Conservation (phyloP, 2,797 vertebrate genomes). For the Hephaestus fuliginosus region DNA sequence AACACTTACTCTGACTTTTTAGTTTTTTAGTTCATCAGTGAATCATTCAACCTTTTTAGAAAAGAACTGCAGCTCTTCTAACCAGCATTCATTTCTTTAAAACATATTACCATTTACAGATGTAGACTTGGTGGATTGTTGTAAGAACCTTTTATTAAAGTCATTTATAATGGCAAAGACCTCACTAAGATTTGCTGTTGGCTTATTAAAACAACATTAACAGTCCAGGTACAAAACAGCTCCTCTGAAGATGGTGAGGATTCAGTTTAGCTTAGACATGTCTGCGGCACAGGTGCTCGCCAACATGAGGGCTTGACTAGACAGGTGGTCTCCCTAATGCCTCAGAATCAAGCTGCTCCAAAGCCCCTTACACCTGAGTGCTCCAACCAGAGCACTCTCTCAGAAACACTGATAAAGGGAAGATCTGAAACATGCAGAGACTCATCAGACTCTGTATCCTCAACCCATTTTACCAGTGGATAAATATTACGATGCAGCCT, state of each 20-base stretch:
- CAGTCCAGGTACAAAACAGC: background rate
- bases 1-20: conserved; percentile 8
- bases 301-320: background rate
- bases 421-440: conserved; percentile 21
- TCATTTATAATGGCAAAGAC: background rate
- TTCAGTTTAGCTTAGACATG: background rate
- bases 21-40: background rate
- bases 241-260: background rate
- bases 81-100: background rate
- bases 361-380: conserved; percentile 5
- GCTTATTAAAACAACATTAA: background rate
- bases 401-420: conserved; percentile 42
- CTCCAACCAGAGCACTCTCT: conserved; percentile 13
- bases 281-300: background rate
- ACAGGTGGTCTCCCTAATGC: conserved; percentile 17
- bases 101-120: background rate
- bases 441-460: conserved; percentile 12
- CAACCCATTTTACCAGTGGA: conserved; percentile 31
- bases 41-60: background rate
- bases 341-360: conserved; percentile 12
- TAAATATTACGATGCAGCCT: conserved; percentile 14
- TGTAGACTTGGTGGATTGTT: background rate
- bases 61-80: background rate
- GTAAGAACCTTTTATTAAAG: background rate
- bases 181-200: background rate